Conservation (phyloP, 1,140 invertebrate species). For the Babylonia areolata region DNA sequence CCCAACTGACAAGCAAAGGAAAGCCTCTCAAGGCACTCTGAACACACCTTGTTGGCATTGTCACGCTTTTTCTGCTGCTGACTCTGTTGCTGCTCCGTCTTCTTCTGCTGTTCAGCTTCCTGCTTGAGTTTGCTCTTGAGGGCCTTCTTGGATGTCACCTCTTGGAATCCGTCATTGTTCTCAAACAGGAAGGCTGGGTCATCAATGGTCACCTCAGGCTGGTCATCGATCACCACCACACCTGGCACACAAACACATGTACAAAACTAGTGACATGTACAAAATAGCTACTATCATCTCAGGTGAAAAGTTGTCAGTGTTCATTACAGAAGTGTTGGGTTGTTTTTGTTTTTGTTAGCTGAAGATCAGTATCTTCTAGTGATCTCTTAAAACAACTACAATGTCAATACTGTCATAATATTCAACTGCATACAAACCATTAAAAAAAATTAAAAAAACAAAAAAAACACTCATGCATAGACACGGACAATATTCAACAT, state of each 20-base stretch:
- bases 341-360: too few relatives aligned
- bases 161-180: constrained; percentile 88
- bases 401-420: too few relatives aligned
- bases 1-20: neutral
- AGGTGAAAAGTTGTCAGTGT: too few relatives aligned
- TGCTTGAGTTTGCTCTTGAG: constrained; percentile 75
- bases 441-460: too few relatives aligned
- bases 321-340: too few relatives aligned
- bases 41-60: constrained; percentile 57
- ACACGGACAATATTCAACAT: too few relatives aligned
- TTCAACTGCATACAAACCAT: too few relatives aligned
- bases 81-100: constrained; percentile 55
- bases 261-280: neutral
- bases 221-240: constrained; percentile 80
- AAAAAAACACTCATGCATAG: too few relatives aligned
- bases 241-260: constrained; percentile 64
- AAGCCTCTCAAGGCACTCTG: neutral
- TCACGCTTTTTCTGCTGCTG: constrained; percentile 67
- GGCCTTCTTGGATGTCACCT: constrained; percentile 88
- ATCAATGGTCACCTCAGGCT: constrained; percentile 78
- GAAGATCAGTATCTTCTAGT: too few relatives aligned
- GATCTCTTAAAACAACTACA: too few relatives aligned
- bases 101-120: constrained; percentile 75
- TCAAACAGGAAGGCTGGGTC: constrained; percentile 77
- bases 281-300: too few relatives aligned